Evolutionary conservation across 2,113 vertebrate genomes (phyloP).

Genomic region (Sigmodon hispidus): DNA sequence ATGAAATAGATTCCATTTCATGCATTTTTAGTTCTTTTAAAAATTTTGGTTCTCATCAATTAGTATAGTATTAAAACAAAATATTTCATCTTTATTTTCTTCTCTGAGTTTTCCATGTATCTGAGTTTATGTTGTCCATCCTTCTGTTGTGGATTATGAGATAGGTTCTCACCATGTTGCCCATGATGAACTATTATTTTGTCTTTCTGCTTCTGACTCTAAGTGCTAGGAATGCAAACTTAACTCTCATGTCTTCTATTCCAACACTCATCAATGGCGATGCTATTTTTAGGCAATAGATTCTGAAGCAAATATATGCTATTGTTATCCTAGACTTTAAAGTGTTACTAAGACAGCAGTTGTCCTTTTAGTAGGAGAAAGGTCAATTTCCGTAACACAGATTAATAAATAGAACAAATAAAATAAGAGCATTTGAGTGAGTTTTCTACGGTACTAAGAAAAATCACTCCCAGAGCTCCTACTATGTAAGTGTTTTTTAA

Average conservation of each 20-base stretch:
- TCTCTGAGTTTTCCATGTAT: neutral
- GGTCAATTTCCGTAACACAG: slow-evolving; percentile 31
- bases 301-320: neutral
- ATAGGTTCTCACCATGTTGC: neutral
- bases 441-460: neutral
- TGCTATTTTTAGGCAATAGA: neutral
- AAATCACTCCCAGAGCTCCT: neutral
- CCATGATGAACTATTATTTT: neutral
- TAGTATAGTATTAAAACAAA: neutral
- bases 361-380: slow-evolving; percentile 49
- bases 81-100: neutral
- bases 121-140: neutral
- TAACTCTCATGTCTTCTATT: neutral
- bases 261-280: neutral
- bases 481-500: neutral
- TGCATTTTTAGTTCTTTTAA: neutral
- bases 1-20: neutral
- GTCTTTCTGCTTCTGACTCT: neutral
- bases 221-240: neutral
- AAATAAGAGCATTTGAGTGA: neutral
- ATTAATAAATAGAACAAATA: slow-evolving; percentile 36
- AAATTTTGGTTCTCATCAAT: neutral
- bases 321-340: neutral
- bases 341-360: slow-evolving; percentile 52
- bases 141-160: neutral